phyloP scores from a whole-genome alignment of 2,888 invertebrate species.

The Odontocolon sp. region DNA sequence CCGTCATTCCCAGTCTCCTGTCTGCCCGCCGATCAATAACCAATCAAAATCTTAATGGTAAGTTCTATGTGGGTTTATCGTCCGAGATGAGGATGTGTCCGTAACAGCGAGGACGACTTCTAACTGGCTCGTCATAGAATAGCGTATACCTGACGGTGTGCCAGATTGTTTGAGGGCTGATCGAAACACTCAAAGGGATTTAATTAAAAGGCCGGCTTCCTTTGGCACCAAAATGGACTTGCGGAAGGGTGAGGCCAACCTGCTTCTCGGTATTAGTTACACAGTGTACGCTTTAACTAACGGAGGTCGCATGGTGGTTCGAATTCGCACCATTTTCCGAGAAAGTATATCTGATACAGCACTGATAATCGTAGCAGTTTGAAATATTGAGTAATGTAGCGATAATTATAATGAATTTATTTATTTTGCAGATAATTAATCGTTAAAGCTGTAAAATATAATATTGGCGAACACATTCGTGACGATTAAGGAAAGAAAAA shows the following conservation, averaged over 20 bases:
- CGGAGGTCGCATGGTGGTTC: background rate
- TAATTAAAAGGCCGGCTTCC: conserved; percentile 47
- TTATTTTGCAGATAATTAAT: too few species aligned
- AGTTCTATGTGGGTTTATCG: conserved; percentile 62
- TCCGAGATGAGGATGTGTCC: conserved; percentile 45
- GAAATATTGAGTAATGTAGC: too few species aligned
- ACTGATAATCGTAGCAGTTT: too few species aligned
- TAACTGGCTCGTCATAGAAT: background rate
- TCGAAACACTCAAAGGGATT: conserved; percentile 42
- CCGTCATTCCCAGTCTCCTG: conserved; percentile 12
- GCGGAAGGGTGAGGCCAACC: conserved; percentile 12
- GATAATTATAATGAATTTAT: too few species aligned
- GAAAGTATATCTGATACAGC: background rate
- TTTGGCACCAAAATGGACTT: conserved; percentile 13
- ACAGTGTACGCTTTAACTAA: background rate
- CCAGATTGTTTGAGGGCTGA: conserved; percentile 24
- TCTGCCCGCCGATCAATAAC: conserved; percentile 65
- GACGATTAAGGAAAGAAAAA: background rate
- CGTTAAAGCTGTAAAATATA: too few species aligned
- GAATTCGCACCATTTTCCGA: background rate
- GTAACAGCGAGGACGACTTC: conserved; percentile 6
- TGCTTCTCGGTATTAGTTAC: conserved; percentile 18
- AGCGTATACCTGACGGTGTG: conserved; percentile 4
- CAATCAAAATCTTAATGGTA: conserved; percentile 69
- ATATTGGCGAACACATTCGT: too few species aligned